Evolutionary conservation across 2,113 vertebrate genomes (phyloP).

Genomic region (Numida meleagris): DNA sequence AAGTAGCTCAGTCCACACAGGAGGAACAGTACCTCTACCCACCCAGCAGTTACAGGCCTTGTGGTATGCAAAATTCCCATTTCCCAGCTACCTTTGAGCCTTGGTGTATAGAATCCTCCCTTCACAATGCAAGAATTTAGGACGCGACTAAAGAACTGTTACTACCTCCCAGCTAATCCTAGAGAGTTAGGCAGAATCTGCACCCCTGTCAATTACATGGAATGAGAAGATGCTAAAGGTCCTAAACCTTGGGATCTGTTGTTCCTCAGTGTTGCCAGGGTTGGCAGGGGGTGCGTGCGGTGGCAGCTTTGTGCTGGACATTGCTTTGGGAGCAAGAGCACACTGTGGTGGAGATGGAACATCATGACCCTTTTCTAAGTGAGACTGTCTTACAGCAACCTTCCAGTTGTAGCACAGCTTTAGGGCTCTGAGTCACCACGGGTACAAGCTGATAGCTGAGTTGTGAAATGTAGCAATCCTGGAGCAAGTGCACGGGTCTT

Average conservation of each 20-base stretch:
- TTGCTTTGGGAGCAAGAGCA: not conserved
- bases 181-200: not conserved
- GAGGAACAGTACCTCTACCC: not conserved
- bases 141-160: not conserved
- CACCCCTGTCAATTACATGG: not conserved
- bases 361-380: not conserved
- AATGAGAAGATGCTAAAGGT: not conserved
- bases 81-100: not conserved
- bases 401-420: not conserved
- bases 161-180: not conserved
- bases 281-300: not conserved
- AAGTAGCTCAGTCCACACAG: not conserved
- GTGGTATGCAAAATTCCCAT: slow-evolving; percentile 17
- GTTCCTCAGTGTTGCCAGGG: not conserved
- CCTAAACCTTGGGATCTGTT: not conserved
- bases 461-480: slow-evolving; percentile 14
- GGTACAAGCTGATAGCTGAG: not conserved
- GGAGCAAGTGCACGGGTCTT: not conserved
- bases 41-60: not conserved
- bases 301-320: not conserved
- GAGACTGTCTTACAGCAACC: not conserved
- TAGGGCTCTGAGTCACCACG: slow-evolving; percentile 29
- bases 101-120: not conserved
- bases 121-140: slow-evolving; percentile 37
- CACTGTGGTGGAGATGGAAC: not conserved